Evolutionary conservation across 2,113 vertebrate genomes (phyloP), one percentile per base, ranked within the genome.

Genomic region (Psilopsiagon aurifrons): DNA sequence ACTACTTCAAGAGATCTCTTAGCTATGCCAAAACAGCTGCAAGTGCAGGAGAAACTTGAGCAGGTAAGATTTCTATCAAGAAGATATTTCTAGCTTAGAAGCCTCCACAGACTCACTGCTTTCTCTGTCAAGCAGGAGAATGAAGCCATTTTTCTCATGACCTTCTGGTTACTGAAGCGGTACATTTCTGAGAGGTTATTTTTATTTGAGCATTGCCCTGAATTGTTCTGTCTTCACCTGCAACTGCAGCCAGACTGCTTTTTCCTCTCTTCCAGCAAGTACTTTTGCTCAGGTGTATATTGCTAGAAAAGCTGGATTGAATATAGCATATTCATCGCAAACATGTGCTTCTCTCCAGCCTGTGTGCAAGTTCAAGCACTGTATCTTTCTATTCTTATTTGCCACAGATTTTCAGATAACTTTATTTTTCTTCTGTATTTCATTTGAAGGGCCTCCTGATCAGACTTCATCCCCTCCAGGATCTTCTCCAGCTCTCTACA

Each of bases 31-130:
- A 77, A 83, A 63, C 55, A 92, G 66, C 64, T 95, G n/a, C 76
- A 94, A 97, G 35, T 78, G 68, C 83, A 92, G 64, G 35, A 90
- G 88, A 94, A 95, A 86, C 67, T 44, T 88, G 29, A 92, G 46
- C 22, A 77, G 71, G 17, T 85, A 70, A 4, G 71, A 81, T 66
- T 44, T 9, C 41, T 87, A 83, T 83, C 62, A 77, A 54, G 27
- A 83, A 90, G 33, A 17, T 74, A 93, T 59, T 94, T 90, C 79
- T 88, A 63, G 70, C 79, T 89, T 24, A 88, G 70, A 79, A 86
- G 55, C 27, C 35, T 87, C 27, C 16, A 37, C 33, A 75, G 24
- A 39, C 49, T 90, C 2, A 0, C 7, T 37, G 27, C 37, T 54
- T 88, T 90, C 41, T 89, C 20, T 80, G 43, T 43, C 2, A 0